These are phyloP conservation scores for Ceratosolen solmsi DNA, from an alignment of 1,140 invertebrate species.

Conservation along the genomic window DNA sequence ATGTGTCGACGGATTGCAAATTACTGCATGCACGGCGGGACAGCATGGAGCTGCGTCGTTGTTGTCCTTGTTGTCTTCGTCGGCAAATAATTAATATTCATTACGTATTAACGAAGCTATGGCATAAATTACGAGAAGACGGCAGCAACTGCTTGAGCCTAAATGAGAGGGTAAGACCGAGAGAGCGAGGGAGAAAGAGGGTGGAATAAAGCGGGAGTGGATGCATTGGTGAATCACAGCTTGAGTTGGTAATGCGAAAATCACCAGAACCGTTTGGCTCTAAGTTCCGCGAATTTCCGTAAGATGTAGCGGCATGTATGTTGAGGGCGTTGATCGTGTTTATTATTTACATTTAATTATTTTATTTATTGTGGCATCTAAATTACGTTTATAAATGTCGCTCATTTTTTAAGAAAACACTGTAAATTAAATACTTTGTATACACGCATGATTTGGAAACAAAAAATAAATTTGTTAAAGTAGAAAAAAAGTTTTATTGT, in stretches of 20 bases:
- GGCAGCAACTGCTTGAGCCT: conserved; percentile 51
- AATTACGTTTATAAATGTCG: no score
- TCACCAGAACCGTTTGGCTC: not conserved
- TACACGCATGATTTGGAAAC: no score
- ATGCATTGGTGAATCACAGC: not conserved
- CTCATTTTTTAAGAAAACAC: no score
- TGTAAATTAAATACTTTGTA: no score
- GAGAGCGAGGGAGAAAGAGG: conserved; percentile 58
- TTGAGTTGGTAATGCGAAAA: conserved; percentile 45
- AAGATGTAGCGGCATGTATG: conserved; percentile 67
- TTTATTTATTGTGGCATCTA: not conserved
- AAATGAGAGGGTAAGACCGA: conserved; percentile 41
- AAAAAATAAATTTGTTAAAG: no score
- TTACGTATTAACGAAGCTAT: conserved; percentile 72
- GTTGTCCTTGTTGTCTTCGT: conserved; percentile 58
- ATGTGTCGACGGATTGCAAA: conserved; percentile 66
- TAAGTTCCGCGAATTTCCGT: conserved; percentile 59
- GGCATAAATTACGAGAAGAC: conserved; percentile 66
- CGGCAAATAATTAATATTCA: conserved; percentile 73
- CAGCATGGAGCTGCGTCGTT: conserved; percentile 49
- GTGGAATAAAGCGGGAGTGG: not conserved
- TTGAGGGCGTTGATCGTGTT: not conserved
- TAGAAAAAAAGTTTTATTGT: no score
- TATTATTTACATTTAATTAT: not conserved
- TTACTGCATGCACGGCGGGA: conserved; percentile 62